A percentile compares a stretch with the other conserved stretches of the same genome.
phyloP scores from a whole-genome alignment of 2,113 vertebrate genomes.

The Hypocryptadius cinnamomeus region DNA sequence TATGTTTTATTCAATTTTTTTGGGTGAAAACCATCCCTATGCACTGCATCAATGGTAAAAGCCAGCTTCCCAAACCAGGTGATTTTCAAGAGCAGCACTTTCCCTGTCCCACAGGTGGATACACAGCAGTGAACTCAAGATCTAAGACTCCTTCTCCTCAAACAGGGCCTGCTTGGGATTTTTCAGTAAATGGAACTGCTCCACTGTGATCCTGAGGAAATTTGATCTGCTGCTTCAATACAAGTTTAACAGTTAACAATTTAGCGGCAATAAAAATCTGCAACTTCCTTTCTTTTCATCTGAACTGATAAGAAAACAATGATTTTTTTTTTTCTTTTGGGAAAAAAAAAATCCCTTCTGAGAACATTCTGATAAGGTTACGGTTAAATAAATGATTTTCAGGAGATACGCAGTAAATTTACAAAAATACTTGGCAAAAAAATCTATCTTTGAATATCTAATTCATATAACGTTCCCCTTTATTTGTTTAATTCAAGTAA shows the following conservation, averaged over 20 bases:
- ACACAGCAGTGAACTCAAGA: neutral
- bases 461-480: neutral
- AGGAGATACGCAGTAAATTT: neutral
- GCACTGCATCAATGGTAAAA: neutral
- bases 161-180: neutral
- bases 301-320: slow-evolving; percentile 1
- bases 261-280: slow-evolving; percentile 13
- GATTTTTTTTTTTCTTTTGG: neutral
- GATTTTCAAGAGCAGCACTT: neutral
- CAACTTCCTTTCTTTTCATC: slow-evolving; percentile 27
- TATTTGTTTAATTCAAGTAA: slow-evolving; percentile 55
- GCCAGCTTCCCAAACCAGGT: neutral
- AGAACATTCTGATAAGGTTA: neutral
- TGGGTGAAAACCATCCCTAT: neutral
- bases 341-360: neutral
- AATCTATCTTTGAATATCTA: neutral
- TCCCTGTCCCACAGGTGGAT: neutral
- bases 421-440: neutral
- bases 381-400: neutral
- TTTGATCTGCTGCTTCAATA: neutral
- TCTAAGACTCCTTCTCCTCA: neutral
- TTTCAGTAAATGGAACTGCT: neutral
- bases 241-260: slow-evolving; percentile 26
- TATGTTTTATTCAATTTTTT: neutral
- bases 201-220: neutral